Evolutionary conservation across 2,113 vertebrate species (phyloP).

Genomic region (Pollachius pollachius): DNA sequence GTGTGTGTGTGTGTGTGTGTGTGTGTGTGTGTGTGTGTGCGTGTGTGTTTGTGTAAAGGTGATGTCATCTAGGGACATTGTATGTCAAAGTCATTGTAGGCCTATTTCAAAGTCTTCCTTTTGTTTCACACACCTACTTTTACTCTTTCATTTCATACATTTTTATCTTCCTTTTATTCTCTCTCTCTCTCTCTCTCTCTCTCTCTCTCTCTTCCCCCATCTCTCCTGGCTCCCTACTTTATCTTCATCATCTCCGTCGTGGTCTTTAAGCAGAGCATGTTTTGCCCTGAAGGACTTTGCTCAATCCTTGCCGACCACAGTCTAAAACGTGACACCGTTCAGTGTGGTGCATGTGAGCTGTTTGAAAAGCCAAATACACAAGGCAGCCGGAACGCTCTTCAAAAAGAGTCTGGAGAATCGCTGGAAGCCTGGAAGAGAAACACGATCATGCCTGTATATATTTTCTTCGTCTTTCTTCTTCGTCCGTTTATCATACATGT

Average conservation of each 20-base stretch:
- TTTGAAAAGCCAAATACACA: conserved; percentile 21
- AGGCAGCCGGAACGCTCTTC: conserved; percentile 27
- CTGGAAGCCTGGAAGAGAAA: conserved; percentile 39
- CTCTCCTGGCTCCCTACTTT: neutral
- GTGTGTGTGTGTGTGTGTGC: too few species aligned
- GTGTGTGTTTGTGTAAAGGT: too few species aligned
- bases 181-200: conserved; percentile 1
- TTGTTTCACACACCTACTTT: neutral
- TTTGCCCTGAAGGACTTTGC: conserved; percentile 30
- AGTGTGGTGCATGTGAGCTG: conserved; percentile 25
- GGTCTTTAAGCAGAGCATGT: neutral
- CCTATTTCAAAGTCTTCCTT: neutral
- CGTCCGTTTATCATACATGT: conserved; percentile 13
- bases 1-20: too few species aligned
- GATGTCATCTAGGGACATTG: too few species aligned
- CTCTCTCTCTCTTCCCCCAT: neutral
- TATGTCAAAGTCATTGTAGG: neutral
- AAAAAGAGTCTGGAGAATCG: conserved; percentile 35
- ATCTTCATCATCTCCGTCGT: neutral
- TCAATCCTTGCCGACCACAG: neutral
- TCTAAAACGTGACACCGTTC: conserved; percentile 18
- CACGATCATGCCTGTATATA: conserved; percentile 18
- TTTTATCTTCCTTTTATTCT: neutral
- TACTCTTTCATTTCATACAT: neutral
- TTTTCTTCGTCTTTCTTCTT: neutral